Evolutionary conservation across 2,113 vertebrate species (phyloP), one percentile per base, ranked within the genome.

Genomic region (Eidolon helvum): DNA sequence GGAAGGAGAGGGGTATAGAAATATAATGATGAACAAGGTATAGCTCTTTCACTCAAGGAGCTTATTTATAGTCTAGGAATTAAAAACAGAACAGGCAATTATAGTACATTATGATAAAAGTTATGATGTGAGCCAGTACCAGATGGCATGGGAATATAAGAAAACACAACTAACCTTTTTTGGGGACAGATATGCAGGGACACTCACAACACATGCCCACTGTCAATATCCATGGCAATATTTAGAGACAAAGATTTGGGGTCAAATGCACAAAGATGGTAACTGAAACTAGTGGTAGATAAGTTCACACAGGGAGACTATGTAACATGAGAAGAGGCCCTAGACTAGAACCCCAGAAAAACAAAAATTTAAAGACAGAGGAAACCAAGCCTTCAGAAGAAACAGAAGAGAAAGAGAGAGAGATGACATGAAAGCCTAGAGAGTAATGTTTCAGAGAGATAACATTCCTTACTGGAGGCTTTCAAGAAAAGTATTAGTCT

Each of bases 401-500:
- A 66, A 61, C 74, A 24, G 19, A 65, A 87, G 59, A 83, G n/a
- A 84, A 83, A 71, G 26, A 69, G 30, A 84, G 15, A 38, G n/a
- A 93, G 33, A 65, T 68, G 21, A 74, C 35, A 78, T n/a, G 8
- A 75, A 89, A 92, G 28, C 35, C 71, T 61, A 7, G 22, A 55
- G 48, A 79, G 30, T 53, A 61, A 88, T 35, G 4, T 66, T 94
- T 88, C 63, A 85, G 55, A 86, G 79, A 72, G 14, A 22, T 61
- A n/a, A n/a, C 38, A 74, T 33, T 92, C 69, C 84, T 95, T 71
- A 65, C 14, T 72, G 40, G 40, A 92, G 18, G n/a, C 28, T 66
- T 96, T 72, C 71, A 97, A 69, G 40, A 97, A 93, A 11, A 92
- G 2, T 77, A 68, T 18, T 75, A 63, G 43, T 89, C 53, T 79